phyloP scores from a whole-genome alignment of 1,140 invertebrate genomes.

The Camponotus pennsylvanicus region DNA sequence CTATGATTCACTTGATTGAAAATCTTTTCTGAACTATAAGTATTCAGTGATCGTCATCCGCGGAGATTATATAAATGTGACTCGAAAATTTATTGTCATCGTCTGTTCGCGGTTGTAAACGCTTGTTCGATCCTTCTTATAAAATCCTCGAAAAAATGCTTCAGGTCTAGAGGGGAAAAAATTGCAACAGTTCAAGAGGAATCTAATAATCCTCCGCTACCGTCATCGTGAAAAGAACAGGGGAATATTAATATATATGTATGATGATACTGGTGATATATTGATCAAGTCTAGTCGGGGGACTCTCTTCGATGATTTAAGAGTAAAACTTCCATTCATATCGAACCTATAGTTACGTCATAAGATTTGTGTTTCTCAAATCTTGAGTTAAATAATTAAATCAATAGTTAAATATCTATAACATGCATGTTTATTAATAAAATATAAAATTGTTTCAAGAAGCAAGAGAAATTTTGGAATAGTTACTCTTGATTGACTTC shows the following conservation, averaged over 20 bases:
- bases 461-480: neutral
- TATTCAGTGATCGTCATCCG: neutral
- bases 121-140: constrained; percentile 5
- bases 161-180: neutral
- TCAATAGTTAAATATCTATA: neutral
- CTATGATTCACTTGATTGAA: neutral
- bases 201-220: neutral
- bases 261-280: constrained; percentile 64
- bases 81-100: constrained; percentile 31
- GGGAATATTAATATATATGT: constrained; percentile 66
- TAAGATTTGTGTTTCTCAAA: neutral
- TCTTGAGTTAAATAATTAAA: neutral
- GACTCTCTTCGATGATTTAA: neutral
- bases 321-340: constrained; percentile 1
- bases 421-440: neutral
- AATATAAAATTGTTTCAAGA: neutral
- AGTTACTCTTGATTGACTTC: constrained; percentile 9
- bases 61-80: neutral
- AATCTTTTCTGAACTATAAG: constrained; percentile 7
- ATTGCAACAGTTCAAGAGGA: neutral
- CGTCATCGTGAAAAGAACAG: neutral
- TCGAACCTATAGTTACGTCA: no score
- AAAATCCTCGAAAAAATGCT: constrained; percentile 33
- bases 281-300: constrained; percentile 18
- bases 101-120: constrained; percentile 1